These are phyloP conservation scores for Trachelus troglodyta DNA, from an alignment of 2,888 invertebrate species.

Conservation along the genomic window DNA sequence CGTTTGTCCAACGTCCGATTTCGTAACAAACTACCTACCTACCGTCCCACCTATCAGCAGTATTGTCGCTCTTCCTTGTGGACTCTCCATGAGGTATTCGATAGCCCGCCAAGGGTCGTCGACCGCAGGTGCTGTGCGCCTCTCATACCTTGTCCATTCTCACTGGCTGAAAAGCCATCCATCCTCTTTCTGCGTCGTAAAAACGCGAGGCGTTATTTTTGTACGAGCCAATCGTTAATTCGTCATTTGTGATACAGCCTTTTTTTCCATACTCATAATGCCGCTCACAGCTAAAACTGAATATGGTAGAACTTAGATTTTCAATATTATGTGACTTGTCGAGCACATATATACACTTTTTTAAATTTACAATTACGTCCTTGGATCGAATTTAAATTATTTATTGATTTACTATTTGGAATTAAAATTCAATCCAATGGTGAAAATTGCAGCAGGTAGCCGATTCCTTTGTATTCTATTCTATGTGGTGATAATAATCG, in stretches of 20 bases:
- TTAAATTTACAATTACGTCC: background rate
- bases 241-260: background rate
- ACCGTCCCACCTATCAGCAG: background rate
- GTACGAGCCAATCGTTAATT: background rate
- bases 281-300: background rate
- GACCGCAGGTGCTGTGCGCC: conserved; percentile 61
- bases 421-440: background rate
- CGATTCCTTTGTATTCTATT: background rate
- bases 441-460: background rate
- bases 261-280: background rate
- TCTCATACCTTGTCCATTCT: conserved; percentile 32
- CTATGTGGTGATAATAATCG: background rate
- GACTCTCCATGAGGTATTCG: conserved; percentile 50
- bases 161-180: conserved; percentile 15
- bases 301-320: background rate
- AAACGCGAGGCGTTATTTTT: conserved; percentile 4
- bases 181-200: conserved; percentile 3
- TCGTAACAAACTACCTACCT: background rate
- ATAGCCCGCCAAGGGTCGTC: conserved; percentile 59
- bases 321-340: background rate
- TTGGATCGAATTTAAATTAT: background rate
- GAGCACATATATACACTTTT: background rate
- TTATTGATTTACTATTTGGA: background rate
- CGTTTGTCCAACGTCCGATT: background rate
- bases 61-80: conserved; percentile 4